These are phyloP conservation scores for Drepanosiphum platanoidis DNA, from an alignment of 2,888 invertebrate genomes.

Conservation along the genomic window DNA sequence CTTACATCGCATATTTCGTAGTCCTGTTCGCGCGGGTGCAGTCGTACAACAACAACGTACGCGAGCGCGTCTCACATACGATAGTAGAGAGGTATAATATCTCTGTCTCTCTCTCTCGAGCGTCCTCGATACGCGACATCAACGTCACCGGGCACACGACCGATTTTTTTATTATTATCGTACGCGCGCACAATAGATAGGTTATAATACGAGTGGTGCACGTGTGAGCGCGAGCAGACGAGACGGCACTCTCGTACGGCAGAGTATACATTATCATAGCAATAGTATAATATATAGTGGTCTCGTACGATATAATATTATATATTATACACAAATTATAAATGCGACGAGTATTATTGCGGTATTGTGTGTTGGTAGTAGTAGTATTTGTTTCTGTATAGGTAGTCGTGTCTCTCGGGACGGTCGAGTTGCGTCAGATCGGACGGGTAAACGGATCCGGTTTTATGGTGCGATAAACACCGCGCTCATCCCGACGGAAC, in stretches of 20 bases:
- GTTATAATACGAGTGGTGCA: not conserved
- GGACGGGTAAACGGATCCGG: conserved; percentile 61
- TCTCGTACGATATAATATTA: no score
- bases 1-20: not conserved
- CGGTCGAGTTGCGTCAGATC: conserved; percentile 60
- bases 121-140: not conserved
- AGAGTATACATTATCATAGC: no score
- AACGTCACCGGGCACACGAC: not conserved
- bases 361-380: not conserved
- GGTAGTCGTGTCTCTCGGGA: conserved; percentile 25
- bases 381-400: not conserved
- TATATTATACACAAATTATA: no score
- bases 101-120: no score
- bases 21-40: no score
- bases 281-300: not conserved
- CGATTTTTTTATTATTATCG: not conserved
- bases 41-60: not conserved
- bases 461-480: conserved; percentile 61
- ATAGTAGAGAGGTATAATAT: no score
- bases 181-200: not conserved
- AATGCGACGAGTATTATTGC: not conserved
- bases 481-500: conserved; percentile 60
- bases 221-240: not conserved
- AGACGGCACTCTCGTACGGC: not conserved
- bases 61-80: not conserved